Evolutionary conservation across 2,797 vertebrate species (phyloP), one percentile per base, ranked within the genome.

Genomic region (Mormyrus hasselquistii): DNA sequence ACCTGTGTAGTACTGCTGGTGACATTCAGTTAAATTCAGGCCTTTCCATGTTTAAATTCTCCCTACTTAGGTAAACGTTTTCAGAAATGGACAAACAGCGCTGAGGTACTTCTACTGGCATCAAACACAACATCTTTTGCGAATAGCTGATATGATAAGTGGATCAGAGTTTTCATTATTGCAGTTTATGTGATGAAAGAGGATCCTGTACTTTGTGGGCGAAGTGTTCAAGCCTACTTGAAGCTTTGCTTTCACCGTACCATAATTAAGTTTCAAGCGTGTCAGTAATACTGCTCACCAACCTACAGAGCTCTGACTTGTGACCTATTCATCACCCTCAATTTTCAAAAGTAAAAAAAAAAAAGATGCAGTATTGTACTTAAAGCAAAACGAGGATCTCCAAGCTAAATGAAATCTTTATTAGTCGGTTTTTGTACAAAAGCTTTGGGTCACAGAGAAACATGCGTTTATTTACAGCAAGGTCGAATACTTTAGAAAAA

Each of bases 361-460:
- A 57, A 55, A 57, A 19, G 19, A 6, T 22, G 22, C 1, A 83
- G 9, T 22, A 10, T 19, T 83, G 41, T 19, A 22, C 9, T 41
- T 47, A 47, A 47, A 49, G 14, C 16, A 83, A 83, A 59, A 25
- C 87, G 44, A 84, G 16, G 69, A 49, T 55, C 34, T 92, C 94
- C 95, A 94, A 96, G 95, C 95, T 95, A 96, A 96, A 95, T 94
- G 93, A 95, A 94, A 95, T 95, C 95, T 96, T 96, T 96, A 96
- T 96, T 96, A 94, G 94, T 95, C 93, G 92, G 94, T 95, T 96
- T 96, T 95, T 96, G 95, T 96, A 96, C 96, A 96, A 96, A 96
- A 95, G 93, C 95, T 96, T 95, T 93, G 92, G 91, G 95, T 95
- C 95, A 96, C 95, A 95, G 94, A 92, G 93, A 93, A 93, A 94